Evolutionary conservation across 2,888 invertebrate species (phyloP).

Genomic region (Trichopoda pennipes): DNA sequence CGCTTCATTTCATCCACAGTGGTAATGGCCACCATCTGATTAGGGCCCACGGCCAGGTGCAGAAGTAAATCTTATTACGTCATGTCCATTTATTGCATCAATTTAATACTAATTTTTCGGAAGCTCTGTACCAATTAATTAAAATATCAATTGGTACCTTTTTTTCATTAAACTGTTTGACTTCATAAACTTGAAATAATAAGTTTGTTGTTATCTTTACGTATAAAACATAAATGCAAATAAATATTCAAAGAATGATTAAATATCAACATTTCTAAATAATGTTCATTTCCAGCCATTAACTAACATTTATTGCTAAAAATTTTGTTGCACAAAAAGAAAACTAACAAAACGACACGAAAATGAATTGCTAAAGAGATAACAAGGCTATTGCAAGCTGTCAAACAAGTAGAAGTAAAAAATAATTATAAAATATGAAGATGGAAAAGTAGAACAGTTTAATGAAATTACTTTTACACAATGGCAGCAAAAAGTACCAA

Average conservation of each 20-base stretch:
- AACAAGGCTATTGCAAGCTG: not conserved
- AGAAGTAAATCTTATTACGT: too few relatives aligned
- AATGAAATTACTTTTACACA: not conserved
- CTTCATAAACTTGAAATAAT: too few relatives aligned
- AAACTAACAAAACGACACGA: not conserved
- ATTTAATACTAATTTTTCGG: too few relatives aligned
- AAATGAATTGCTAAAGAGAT: not conserved
- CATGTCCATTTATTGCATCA: too few relatives aligned
- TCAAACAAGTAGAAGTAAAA: not conserved
- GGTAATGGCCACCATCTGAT: too few relatives aligned
- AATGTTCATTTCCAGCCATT: slow-evolving; percentile 24
- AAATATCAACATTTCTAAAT: slow-evolving; percentile 23
- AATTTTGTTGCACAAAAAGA: not conserved
- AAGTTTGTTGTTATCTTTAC: too few relatives aligned
- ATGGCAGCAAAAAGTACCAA: not conserved
- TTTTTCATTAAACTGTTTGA: too few relatives aligned
- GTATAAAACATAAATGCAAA: not conserved
- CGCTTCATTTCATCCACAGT: too few relatives aligned
- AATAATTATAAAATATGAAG: slow-evolving; percentile 10
- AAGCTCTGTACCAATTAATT: too few relatives aligned
- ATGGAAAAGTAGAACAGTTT: not conserved
- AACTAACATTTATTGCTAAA: slow-evolving; percentile 42
- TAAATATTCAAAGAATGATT: slow-evolving; percentile 4
- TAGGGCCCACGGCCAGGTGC: too few relatives aligned
- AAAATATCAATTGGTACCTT: too few relatives aligned